Evolutionary conservation across 1,140 invertebrate genomes (phyloP), one percentile per base, ranked within the genome.

Genomic region (Vanessa tameamea): DNA sequence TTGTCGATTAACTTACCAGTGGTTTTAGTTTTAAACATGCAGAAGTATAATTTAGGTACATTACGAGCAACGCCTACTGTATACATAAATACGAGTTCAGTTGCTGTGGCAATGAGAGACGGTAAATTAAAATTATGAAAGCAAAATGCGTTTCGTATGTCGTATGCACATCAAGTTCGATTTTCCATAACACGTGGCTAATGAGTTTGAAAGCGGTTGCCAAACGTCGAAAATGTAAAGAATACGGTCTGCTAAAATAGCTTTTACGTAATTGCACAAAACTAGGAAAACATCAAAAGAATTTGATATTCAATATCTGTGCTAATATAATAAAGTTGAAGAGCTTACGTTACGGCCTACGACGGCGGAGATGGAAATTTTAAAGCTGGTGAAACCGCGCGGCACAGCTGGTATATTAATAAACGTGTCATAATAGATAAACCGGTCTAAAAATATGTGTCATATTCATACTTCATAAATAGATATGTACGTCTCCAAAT

Each of bases 181-280:
- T 61, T 37, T 51, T 15, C 57, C 57, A 37, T 15, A 37, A 37
- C 26, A 61, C 57, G 57, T 61, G 57, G 23, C 57, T 37, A 61
- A 61, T 61, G 57, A 61, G 57, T 61, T 15, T 5, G 20, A 59
- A 61, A 37, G 6, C 57, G 23, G 0, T 37, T 61, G 57, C 57
- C 57, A 61, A 61, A 61, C 23, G 48, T 51, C 48, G 26, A 37
- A 61, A 61, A 61, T 15, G 57, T 61, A 37, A 61, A 61, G 57
- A 61, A 61, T 61, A 61, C 26, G 13, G 13, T 14, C 16, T 8
- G 57, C 57, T 37, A 13, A 61, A 61, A 37, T 61, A 61, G 57
- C 26, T 61, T 31, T 61, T 61, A 61, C 57, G 57, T 37, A 61
- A 61, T 61, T n/a, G 13, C 26, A 37, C 23, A 15, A 37, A 61